Percentiles rank a stretch among this genome's conserved stretches.
These are phyloP conservation scores for Gavialis gangeticus DNA, from an alignment of 2,113 vertebrate genomes.

Conservation along the genomic window DNA sequence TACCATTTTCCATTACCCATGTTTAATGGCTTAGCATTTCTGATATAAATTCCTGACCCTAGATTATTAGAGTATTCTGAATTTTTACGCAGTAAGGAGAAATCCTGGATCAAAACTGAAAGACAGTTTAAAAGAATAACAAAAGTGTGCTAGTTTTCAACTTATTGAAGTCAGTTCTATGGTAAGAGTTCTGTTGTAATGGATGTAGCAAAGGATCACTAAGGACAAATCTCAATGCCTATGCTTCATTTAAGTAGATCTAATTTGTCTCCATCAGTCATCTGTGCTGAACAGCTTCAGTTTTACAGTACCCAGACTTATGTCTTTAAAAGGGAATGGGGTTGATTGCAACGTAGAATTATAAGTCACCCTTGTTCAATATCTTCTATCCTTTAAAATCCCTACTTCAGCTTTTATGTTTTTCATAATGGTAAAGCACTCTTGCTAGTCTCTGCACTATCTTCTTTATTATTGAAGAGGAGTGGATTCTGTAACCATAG, in stretches of 20 bases:
- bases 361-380: neutral
- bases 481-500: neutral
- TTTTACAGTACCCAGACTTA: neutral
- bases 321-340: neutral
- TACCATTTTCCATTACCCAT: neutral
- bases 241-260: slow-evolving; percentile 16
- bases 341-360: neutral
- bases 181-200: neutral
- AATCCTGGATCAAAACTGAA: neutral
- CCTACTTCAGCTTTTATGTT: neutral
- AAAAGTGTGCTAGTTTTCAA: slow-evolving; percentile 8
- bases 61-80: neutral
- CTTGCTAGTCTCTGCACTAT: neutral
- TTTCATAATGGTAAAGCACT: neutral
- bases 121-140: neutral
- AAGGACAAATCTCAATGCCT: slow-evolving; percentile 2
- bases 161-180: neutral
- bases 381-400: neutral
- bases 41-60: neutral
- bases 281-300: neutral
- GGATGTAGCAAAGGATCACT: slow-evolving; percentile 29
- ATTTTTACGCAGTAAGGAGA: fast-evolving
- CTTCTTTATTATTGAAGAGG: neutral
- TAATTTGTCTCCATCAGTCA: slow-evolving; percentile 9
- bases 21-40: neutral